A percentile compares a stretch with the other conserved stretches of the same genome.
These are phyloP conservation scores for Microtus montanus DNA, from an alignment of 2,113 vertebrate genomes.

Conservation along the genomic window DNA sequence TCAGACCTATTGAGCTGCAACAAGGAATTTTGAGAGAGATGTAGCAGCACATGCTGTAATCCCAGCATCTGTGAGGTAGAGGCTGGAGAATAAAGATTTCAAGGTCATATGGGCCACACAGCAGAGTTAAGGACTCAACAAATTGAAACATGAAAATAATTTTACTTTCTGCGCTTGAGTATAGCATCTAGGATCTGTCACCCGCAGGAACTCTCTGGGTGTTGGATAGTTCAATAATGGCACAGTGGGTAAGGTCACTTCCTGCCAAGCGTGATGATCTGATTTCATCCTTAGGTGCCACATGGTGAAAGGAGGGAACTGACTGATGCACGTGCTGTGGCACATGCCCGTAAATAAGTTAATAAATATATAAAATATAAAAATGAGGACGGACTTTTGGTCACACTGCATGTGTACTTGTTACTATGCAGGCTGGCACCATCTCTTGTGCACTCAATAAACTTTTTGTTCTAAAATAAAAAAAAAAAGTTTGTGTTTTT, in stretches of 20 bases:
- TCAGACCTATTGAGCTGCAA: no score
- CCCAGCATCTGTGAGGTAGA: no score
- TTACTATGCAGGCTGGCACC: neutral
- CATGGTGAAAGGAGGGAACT: neutral
- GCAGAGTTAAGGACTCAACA: neutral
- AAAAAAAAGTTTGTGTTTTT: no score
- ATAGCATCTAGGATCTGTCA: neutral
- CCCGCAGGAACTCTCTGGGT: neutral
- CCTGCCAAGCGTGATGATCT: neutral
- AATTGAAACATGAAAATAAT: neutral
- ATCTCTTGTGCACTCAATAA: neutral
- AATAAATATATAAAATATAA: neutral
- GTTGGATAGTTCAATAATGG: neutral
- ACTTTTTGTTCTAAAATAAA: no score
- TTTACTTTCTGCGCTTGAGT: neutral
- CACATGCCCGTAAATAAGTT: neutral
- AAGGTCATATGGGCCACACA: neutral
- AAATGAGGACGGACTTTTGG: neutral
- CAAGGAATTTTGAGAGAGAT: no score
- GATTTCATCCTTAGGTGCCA: neutral
- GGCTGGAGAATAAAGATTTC: neutral
- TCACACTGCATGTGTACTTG: neutral
- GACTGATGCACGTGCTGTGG: neutral
- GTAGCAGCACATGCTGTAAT: no score
- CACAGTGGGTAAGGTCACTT: neutral